Conservation (phyloP, 1,140 invertebrate genomes). For the Leptinotarsa lineolata region DNA sequence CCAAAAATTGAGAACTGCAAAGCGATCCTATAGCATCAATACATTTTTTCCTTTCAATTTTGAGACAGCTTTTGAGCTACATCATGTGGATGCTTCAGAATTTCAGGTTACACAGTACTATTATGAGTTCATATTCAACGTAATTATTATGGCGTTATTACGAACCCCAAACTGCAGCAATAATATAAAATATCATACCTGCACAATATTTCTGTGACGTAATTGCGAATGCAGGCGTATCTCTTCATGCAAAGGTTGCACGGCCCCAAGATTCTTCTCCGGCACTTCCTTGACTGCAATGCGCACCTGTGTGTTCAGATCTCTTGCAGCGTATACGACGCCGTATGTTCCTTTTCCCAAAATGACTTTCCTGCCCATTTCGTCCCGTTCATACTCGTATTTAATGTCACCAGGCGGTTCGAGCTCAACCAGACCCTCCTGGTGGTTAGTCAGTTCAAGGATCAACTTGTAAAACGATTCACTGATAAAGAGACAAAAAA, state of each 20-base stretch:
- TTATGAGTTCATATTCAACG: too few species aligned
- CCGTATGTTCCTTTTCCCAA: slow-evolving; percentile 97
- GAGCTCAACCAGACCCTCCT: slow-evolving; percentile 83
- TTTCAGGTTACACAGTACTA: too few species aligned
- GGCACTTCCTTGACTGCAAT: slow-evolving; percentile 99
- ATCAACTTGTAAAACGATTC: slow-evolving; percentile 82
- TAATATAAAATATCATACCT: slow-evolving; percentile 38
- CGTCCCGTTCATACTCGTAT: slow-evolving; percentile 92
- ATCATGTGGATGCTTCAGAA: too few species aligned
- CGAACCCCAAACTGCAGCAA: too few species aligned
- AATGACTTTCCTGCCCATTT: slow-evolving; percentile 82
- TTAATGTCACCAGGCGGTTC: slow-evolving; percentile 60
- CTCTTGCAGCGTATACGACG: slow-evolving; percentile 91
- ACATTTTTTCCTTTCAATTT: too few species aligned
- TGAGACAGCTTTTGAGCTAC: too few species aligned
- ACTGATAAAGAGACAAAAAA: slow-evolving; percentile 58
- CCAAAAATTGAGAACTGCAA: too few species aligned
- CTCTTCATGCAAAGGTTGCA: slow-evolving; percentile 98
- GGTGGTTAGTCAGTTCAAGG: slow-evolving; percentile 82
- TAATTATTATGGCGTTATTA: too few species aligned
- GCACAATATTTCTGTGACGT: slow-evolving; percentile 95
- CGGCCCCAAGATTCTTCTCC: slow-evolving; percentile 94
- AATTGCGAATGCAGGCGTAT: slow-evolving; percentile 97
- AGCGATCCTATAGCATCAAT: too few species aligned
- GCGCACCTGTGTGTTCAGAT: slow-evolving; percentile 89